Evolutionary conservation across 2,888 invertebrate species (phyloP).

Genomic region (Catocala sponsa): DNA sequence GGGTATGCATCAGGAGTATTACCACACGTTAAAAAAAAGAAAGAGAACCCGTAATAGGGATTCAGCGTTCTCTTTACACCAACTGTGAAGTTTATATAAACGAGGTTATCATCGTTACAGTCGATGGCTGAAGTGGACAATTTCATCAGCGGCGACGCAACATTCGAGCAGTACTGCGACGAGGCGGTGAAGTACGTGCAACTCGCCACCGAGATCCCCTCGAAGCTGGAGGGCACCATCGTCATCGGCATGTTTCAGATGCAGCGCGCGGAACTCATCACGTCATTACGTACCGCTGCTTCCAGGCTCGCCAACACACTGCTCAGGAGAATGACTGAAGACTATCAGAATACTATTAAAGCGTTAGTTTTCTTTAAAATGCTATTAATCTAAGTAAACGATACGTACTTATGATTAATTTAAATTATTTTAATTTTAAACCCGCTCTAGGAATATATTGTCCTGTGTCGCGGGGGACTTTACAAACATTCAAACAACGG

Average conservation of each 20-base stretch:
- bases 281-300: slow-evolving; percentile 90
- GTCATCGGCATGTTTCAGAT: slow-evolving; percentile 95
- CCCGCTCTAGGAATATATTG: too few relatives aligned
- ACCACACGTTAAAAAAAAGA: too few relatives aligned
- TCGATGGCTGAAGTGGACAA: slow-evolving; percentile 77
- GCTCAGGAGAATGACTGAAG: slow-evolving; percentile 92
- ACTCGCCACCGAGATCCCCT: slow-evolving; percentile 89
- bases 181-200: slow-evolving; percentile 89
- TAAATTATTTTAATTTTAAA: too few relatives aligned
- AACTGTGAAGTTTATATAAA: too few relatives aligned
- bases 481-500: too few relatives aligned
- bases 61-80: too few relatives aligned
- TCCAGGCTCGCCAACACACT: slow-evolving; percentile 91
- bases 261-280: slow-evolving; percentile 93
- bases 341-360: slow-evolving; percentile 94
- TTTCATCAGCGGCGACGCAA: slow-evolving; percentile 90
- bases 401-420: too few relatives aligned
- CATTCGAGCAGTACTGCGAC: slow-evolving; percentile 90
- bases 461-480: too few relatives aligned
- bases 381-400: too few relatives aligned
- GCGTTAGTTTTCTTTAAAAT: slow-evolving; percentile 82
- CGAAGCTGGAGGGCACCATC: slow-evolving; percentile 89
- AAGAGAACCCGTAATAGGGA: too few relatives aligned
- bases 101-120: neutral
- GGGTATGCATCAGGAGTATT: too few relatives aligned